Percentiles rank a stretch among this genome's conserved stretches.
Conservation (phyloP, 2,888 invertebrate genomes). For the Chalcosyrphus nemorum region DNA sequence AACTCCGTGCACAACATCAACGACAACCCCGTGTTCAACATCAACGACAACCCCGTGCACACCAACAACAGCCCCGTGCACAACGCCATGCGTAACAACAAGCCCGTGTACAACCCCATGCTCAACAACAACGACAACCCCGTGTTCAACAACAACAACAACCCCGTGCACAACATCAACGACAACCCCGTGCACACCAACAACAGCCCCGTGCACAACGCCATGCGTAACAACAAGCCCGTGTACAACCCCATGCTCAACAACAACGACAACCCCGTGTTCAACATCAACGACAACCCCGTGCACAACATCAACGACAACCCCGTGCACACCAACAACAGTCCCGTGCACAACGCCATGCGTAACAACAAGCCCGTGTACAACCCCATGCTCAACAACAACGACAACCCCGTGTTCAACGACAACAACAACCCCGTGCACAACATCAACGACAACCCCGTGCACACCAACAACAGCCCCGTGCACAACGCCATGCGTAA, state of each 20-base stretch:
- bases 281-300: background rate
- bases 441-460: constrained; percentile 3
- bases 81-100: background rate
- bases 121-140: background rate
- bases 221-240: background rate
- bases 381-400: background rate
- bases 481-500: background rate
- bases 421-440: background rate
- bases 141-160: background rate
- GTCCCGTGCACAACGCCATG: background rate
- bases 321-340: background rate
- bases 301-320: background rate
- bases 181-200: background rate
- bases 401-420: background rate
- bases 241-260: background rate
- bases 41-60: background rate
- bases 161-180: constrained; percentile 1
- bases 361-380: background rate
- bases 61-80: background rate
- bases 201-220: background rate
- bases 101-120: constrained; percentile 1
- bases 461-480: background rate
- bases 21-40: background rate
- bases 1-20: constrained; percentile 2
- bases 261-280: constrained; percentile 5